phyloP scores from a whole-genome alignment of 2,888 invertebrate genomes.

The Coelinius sp. region DNA sequence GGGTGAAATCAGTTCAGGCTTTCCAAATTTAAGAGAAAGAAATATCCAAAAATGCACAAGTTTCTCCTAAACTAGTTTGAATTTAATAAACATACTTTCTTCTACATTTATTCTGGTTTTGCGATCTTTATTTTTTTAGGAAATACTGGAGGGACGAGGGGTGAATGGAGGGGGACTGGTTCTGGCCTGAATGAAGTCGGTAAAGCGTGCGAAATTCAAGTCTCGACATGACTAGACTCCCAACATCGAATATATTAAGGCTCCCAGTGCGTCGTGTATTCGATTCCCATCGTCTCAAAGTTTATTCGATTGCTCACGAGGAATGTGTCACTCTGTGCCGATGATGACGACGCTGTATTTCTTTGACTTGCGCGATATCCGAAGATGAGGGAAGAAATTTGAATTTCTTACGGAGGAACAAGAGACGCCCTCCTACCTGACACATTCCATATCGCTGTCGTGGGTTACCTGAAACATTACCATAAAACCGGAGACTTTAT shows the following conservation, averaged over 20 bases:
- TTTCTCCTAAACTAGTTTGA: no score
- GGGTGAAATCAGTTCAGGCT: no score
- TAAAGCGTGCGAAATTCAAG: conserved; percentile 1
- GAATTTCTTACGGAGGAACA: conserved; percentile 41
- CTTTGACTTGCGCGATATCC: conserved; percentile 15
- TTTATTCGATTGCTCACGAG: conserved; percentile 28
- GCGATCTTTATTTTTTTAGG: neutral
- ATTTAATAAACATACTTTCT: no score
- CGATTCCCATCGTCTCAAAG: conserved; percentile 8
- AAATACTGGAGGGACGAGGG: neutral
- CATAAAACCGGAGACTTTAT: conserved; percentile 67
- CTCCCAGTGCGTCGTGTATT: neutral
- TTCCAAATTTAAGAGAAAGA: no score
- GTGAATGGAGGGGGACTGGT: neutral
- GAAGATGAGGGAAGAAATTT: conserved; percentile 42
- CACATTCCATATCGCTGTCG: conserved; percentile 51
- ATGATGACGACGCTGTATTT: conserved; percentile 1
- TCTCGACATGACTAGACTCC: neutral
- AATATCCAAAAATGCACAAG: no score
- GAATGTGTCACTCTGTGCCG: conserved; percentile 16
- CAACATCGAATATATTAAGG: neutral
- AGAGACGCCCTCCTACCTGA: conserved; percentile 48
- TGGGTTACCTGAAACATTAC: conserved; percentile 59
- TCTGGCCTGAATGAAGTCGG: conserved; percentile 16
- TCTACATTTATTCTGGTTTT: neutral